Evolutionary conservation across 2,888 invertebrate genomes (phyloP), one percentile per base, ranked within the genome.

Genomic region (Anagyrus pseudococci): DNA sequence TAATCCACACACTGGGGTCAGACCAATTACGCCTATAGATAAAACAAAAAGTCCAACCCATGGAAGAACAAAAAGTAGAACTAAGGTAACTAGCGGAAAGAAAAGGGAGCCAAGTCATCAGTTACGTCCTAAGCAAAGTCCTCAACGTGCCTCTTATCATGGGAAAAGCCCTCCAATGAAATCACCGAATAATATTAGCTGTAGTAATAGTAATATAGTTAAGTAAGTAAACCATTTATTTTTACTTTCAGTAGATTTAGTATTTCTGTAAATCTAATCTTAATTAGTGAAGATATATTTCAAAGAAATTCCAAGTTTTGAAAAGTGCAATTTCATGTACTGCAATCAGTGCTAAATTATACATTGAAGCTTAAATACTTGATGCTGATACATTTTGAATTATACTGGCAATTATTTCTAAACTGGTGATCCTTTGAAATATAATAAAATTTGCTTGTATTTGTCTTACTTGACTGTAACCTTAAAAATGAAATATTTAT

Each of bases 41-140:
- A 66, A 61, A 3, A 75, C 71, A 50, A 75, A 55, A 25, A 80
- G 79, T 70, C 79, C 79, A 6, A 73, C 80, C 0, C 72, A 78
- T 58, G 77, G 77, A 10, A 75, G 80, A 62, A 73, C 75, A 13
- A 77, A 72, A 22, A 76, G 78, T 29, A 76, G 79, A 62, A 79
- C 79, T 37, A 81, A 78, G 72, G 79, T 80, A 44, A 70, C 77
- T 1, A 79, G 76, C 58, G 80, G 80, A 0, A 80, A 77, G 49
- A 80, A 79, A 56, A 76, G 75, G 40, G 80, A 80, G 64, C 79
- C 79, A 2, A 71, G 76, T 23, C 79, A 79, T 61, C 74, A 75
- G 57, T 72, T 72, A 41, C 66, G 50, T 61, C 68, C 71, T 57
- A 70, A 70, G 46, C 66, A 68, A 46, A 78, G 75, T 68, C 77